These are phyloP conservation scores for Argyresthia goedartella DNA, from an alignment of 2,888 invertebrate genomes.

Conservation along the genomic window DNA sequence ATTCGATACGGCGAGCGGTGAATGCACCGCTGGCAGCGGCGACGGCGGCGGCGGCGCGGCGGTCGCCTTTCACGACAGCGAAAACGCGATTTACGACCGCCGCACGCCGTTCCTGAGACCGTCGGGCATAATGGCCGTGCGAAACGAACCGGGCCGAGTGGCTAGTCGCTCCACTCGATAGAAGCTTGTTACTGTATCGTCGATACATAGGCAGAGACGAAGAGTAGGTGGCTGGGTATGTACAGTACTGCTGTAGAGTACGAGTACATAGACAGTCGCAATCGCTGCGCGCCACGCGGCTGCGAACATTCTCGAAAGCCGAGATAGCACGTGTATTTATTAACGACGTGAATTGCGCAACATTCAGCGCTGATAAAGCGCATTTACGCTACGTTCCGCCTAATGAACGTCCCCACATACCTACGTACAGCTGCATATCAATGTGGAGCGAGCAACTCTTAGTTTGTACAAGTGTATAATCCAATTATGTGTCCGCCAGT, in stretches of 20 bases:
- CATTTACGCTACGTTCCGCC: constrained; percentile 1
- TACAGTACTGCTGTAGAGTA: neutral
- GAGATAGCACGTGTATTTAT: constrained; percentile 54
- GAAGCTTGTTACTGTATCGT: neutral
- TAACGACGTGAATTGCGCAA: constrained; percentile 48
- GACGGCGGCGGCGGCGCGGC: constrained; percentile 23
- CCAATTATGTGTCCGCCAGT: constrained; percentile 33
- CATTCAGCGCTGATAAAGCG: constrained; percentile 27
- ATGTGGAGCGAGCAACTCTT: constrained; percentile 15
- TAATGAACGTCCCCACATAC: constrained; percentile 6
- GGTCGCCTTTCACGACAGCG: constrained; percentile 51
- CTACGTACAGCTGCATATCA: neutral
- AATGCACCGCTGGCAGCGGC: constrained; percentile 36
- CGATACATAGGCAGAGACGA: neutral
- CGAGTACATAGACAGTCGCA: neutral
- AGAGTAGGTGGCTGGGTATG: neutral
- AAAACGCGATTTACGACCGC: constrained; percentile 47
- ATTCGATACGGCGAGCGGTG: constrained; percentile 58
- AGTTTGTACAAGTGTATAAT: constrained; percentile 32
- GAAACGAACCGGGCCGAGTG: constrained; percentile 16
- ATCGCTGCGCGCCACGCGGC: constrained; percentile 29
- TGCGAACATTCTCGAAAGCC: constrained; percentile 52
- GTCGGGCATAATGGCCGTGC: constrained; percentile 15
- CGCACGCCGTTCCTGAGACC: constrained; percentile 24
- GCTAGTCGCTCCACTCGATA: constrained; percentile 8